Evolutionary conservation across 2,797 vertebrate genomes (phyloP).

Genomic region (Neosilurus mollespiculum): DNA sequence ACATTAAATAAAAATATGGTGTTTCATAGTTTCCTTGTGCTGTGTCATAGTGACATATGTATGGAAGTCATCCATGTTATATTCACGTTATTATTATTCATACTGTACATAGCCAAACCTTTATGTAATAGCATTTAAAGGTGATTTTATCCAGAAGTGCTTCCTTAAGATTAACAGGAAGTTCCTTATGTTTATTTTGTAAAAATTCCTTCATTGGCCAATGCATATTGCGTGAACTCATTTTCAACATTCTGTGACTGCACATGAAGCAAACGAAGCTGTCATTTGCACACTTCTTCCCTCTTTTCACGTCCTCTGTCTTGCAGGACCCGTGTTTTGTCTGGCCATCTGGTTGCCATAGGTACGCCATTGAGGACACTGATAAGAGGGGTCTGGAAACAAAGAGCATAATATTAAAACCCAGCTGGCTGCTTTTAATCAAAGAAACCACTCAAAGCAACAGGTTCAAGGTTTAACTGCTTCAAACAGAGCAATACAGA

Average conservation of each 20-base stretch:
- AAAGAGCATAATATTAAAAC: slow-evolving; percentile 68
- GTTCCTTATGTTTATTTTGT: slow-evolving; percentile 9
- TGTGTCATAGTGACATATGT: slow-evolving; percentile 7
- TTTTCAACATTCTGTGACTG: not conserved
- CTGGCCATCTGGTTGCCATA: slow-evolving; percentile 67
- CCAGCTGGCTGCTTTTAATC: slow-evolving; percentile 62
- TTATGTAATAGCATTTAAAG: not conserved
- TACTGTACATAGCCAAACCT: not conserved
- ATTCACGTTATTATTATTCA: not conserved
- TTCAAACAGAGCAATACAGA: slow-evolving; percentile 52
- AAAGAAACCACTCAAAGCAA: slow-evolving; percentile 57
- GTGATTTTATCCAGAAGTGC: not conserved
- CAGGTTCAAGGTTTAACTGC: slow-evolving; percentile 44
- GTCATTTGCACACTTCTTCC: slow-evolving; percentile 47
- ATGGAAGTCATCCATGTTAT: not conserved
- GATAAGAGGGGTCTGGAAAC: slow-evolving; percentile 70
- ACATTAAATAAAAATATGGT: not conserved
- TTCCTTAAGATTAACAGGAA: slow-evolving; percentile 11
- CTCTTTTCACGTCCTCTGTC: not conserved
- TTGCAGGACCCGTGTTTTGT: slow-evolving; percentile 10
- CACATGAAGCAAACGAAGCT: slow-evolving; percentile 5
- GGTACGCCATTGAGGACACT: slow-evolving; percentile 68
- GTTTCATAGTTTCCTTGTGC: not conserved
- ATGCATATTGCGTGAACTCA: not conserved
- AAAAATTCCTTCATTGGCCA: not conserved